Percentiles rank a stretch among this genome's conserved stretches.
phyloP scores from a whole-genome alignment of 2,888 invertebrate species.

The Aspidapion aeneum region DNA sequence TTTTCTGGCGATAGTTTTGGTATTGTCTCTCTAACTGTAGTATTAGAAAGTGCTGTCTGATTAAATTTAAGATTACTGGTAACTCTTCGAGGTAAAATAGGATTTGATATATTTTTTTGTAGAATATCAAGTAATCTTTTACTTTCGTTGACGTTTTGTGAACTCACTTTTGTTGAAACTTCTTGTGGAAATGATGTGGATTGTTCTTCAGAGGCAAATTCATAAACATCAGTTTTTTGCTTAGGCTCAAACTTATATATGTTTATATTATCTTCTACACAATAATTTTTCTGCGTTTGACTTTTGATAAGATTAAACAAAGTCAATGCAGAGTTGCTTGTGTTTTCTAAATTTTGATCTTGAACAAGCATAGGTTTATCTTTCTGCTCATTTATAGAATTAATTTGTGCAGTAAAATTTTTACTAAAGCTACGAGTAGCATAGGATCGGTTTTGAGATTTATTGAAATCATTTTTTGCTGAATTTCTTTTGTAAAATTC shows the following conservation, averaged over 20 bases:
- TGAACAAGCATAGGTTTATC: constrained; percentile 11
- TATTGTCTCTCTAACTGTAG: too few species aligned
- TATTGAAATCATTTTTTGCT: constrained; percentile 15
- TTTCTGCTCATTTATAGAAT: background rate
- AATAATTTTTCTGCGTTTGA: constrained; percentile 6
- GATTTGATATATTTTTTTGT: too few species aligned
- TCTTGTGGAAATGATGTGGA: too few species aligned
- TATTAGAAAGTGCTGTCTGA: too few species aligned
- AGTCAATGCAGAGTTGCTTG: constrained; percentile 9
- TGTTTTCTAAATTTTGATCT: constrained; percentile 16
- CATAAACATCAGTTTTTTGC: constrained; percentile 11
- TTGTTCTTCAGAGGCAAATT: constrained; percentile 9
- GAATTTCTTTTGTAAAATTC: constrained; percentile 19
- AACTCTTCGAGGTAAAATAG: too few species aligned
- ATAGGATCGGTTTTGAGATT: constrained; percentile 2
- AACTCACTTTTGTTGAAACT: too few species aligned
- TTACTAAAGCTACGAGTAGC: background rate
- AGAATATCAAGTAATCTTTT: too few species aligned
- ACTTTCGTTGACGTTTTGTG: too few species aligned
- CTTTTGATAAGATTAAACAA: constrained; percentile 16
- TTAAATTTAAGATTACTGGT: background rate
- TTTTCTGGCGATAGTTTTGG: too few species aligned
- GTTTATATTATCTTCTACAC: constrained; percentile 10
- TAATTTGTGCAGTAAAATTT: background rate
- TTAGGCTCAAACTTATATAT: constrained; percentile 21